phyloP scores from a whole-genome alignment of 2,888 invertebrate species.

The Eristalinus aeneus region DNA sequence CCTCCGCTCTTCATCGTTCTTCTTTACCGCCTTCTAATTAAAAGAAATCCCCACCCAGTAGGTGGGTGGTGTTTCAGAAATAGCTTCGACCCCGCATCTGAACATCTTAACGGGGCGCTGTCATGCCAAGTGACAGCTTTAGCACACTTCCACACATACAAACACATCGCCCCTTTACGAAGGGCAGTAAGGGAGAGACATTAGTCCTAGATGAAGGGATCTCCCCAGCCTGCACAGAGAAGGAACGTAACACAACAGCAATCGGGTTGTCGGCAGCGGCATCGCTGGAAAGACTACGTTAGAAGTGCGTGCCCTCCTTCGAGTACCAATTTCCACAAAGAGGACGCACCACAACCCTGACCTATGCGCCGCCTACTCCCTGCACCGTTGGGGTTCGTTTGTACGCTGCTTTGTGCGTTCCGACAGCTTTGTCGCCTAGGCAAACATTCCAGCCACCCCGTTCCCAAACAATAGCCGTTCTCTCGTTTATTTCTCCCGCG shows the following conservation, averaged over 20 bases:
- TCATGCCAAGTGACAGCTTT: neutral
- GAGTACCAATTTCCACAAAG: neutral
- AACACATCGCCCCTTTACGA: neutral
- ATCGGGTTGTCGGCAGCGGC: neutral
- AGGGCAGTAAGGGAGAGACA: neutral
- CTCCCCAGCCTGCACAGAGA: neutral
- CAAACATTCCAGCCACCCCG: neutral
- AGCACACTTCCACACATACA: neutral
- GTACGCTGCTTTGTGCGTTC: neutral
- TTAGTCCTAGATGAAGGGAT: neutral
- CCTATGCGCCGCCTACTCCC: neutral
- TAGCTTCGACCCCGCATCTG: neutral
- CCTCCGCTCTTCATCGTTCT: neutral
- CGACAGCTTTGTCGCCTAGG: neutral
- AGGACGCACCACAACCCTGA: constrained; percentile 20
- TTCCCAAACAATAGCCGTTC: neutral
- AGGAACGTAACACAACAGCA: neutral
- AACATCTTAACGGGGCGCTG: neutral
- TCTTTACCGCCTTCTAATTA: neutral
- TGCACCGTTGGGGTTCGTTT: neutral
- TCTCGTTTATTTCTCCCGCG: too few species aligned
- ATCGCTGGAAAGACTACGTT: neutral
- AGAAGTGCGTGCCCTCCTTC: constrained; percentile 5
- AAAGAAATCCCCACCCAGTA: neutral
- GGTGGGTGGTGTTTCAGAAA: neutral